Evolutionary conservation across 2,888 invertebrate species (phyloP).

Genomic region (Prionchulus punctatus): DNA sequence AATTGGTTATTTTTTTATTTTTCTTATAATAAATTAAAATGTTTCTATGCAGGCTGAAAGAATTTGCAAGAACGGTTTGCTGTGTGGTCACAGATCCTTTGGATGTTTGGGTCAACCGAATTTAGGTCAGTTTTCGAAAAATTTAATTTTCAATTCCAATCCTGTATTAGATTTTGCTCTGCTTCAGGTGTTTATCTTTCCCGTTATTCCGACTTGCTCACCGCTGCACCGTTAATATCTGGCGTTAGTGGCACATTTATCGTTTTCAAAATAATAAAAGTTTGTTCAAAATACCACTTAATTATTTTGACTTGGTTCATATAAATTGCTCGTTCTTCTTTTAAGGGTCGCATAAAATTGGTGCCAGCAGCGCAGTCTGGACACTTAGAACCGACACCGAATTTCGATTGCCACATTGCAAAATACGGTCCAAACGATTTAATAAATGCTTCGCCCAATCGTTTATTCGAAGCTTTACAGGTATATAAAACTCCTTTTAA

Average conservation of each 20-base stretch:
- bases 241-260: conserved; percentile 1
- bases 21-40: background rate
- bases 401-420: conserved; percentile 7
- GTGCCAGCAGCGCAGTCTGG: background rate
- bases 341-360: conserved; percentile 7
- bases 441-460: background rate
- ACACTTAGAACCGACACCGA: conserved; percentile 8
- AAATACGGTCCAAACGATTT: conserved; percentile 2
- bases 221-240: background rate
- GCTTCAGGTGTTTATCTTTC: conserved; percentile 7
- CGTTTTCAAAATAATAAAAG: conserved; percentile 10
- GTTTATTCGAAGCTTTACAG: conserved; percentile 9
- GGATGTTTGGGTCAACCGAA: conserved; percentile 4
- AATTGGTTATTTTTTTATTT: background rate
- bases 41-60: conserved; percentile 1
- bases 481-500: too few relatives aligned
- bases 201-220: conserved; percentile 5
- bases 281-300: background rate
- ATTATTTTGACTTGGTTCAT: too few relatives aligned
- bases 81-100: background rate
- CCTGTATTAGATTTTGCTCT: background rate
- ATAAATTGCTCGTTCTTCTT: background rate
- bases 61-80: conserved; percentile 6
- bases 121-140: conserved; percentile 1
- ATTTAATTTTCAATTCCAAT: background rate